phyloP scores from a whole-genome alignment of 2,113 vertebrate genomes.

The Platanista minor region DNA sequence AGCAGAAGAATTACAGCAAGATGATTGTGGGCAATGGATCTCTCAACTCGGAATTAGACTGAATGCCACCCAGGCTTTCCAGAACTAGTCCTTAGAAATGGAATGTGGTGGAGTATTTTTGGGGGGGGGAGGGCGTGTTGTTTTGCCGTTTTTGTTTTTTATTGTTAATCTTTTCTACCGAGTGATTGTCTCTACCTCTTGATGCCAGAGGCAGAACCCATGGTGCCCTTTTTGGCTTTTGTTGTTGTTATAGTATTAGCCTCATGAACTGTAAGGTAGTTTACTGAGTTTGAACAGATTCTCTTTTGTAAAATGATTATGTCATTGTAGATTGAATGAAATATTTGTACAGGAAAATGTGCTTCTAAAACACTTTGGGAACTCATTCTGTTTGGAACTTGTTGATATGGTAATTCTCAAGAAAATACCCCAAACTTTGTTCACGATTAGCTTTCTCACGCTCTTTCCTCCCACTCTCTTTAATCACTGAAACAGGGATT shows the following conservation, averaged over 20 bases:
- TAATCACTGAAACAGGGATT: rapidly evolving
- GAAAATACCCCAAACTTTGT: background rate
- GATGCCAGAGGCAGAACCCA: conserved; percentile 58
- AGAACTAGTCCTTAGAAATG: conserved; percentile 40
- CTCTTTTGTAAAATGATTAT: conserved; percentile 3
- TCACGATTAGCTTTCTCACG: background rate
- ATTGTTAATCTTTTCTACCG: conserved; percentile 17
- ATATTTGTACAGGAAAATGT: background rate
- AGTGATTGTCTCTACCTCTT: conserved; percentile 28
- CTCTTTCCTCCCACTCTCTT: background rate
- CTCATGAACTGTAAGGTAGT: background rate
- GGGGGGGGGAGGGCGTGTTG: background rate
- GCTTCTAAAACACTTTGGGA: background rate
- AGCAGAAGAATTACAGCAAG: conserved; percentile 96
- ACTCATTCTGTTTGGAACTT: background rate
- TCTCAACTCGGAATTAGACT: conserved; percentile 61
- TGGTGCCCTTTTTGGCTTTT: background rate
- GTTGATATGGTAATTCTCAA: background rate
- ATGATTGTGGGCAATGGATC: conserved; percentile 86
- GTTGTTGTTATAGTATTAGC: background rate
- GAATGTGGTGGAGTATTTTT: background rate
- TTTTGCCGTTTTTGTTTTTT: background rate
- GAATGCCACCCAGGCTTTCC: conserved; percentile 18
- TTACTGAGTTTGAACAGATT: background rate
- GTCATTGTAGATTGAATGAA: background rate